A percentile compares a stretch with the other conserved stretches of the same genome.
Evolutionary conservation across 2,797 vertebrate genomes (phyloP).

Genomic region (Capromys pilorides): DNA sequence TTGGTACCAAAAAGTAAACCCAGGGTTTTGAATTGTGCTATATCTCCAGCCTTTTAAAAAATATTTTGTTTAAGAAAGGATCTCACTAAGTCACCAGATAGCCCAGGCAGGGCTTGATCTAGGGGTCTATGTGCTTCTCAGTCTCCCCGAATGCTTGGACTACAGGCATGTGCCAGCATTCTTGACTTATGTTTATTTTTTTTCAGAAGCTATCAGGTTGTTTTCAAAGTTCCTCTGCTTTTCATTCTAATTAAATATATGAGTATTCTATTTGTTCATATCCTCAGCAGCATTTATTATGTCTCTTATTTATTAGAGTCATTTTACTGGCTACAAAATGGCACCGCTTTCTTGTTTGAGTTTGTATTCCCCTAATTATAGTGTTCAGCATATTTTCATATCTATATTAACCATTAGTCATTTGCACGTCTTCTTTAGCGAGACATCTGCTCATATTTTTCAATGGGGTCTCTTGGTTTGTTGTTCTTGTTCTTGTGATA

Average conservation of each 20-base stretch:
- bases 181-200: slow-evolving; percentile 33
- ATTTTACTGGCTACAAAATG: not conserved
- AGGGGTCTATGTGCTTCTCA: not conserved
- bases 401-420: slow-evolving; percentile 19
- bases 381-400: slow-evolving; percentile 25
- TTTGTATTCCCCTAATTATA: slow-evolving; percentile 6
- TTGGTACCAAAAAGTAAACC: not conserved
- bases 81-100: no score
- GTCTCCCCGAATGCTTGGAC: not conserved
- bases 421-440: slow-evolving; percentile 25
- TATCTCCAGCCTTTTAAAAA: not conserved
- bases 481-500: not conserved
- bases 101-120: not conserved
- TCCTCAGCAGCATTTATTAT: slow-evolving; percentile 22
- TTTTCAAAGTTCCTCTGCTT: slow-evolving; percentile 31
- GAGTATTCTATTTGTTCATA: not conserved
- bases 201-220: not conserved
- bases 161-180: not conserved
- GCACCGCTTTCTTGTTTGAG: slow-evolving; percentile 17
- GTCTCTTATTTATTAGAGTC: not conserved
- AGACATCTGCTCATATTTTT: not conserved
- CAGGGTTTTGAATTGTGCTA: not conserved
- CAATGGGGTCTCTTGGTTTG: not conserved
- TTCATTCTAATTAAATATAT: not conserved
- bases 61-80: not conserved